These are phyloP conservation scores for Ptilodon capucinus DNA, from an alignment of 2,888 invertebrate species.

Conservation along the genomic window DNA sequence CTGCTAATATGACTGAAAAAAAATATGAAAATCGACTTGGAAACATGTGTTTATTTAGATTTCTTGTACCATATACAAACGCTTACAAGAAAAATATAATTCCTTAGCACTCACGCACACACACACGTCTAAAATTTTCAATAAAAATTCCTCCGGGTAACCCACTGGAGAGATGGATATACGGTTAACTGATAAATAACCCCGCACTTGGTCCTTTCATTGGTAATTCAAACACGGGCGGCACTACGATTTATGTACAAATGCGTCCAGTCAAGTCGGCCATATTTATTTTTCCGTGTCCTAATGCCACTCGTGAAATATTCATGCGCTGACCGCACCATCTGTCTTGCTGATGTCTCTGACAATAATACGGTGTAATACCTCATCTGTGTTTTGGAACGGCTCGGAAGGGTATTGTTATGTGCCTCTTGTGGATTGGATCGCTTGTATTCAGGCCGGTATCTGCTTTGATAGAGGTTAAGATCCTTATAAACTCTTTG, in stretches of 20 bases:
- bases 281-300: conserved; percentile 78
- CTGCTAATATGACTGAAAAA: too few species aligned
- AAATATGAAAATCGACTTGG: too few species aligned
- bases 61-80: too few species aligned
- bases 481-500: too few species aligned
- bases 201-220: conserved; percentile 44
- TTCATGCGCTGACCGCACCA: conserved; percentile 75
- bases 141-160: conserved; percentile 57
- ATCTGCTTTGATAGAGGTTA: too few species aligned
- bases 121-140: conserved; percentile 43
- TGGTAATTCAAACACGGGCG: conserved; percentile 67
- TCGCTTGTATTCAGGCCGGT: background rate
- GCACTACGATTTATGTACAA: conserved; percentile 76
- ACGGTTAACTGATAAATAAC: conserved; percentile 70
- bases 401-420: conserved; percentile 4
- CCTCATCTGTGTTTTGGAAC: conserved; percentile 33
- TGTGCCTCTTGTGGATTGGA: background rate
- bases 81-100: too few species aligned
- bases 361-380: conserved; percentile 64
- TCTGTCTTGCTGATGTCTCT: conserved; percentile 70
- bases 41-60: too few species aligned
- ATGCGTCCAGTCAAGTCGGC: conserved; percentile 71
- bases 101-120: conserved; percentile 6
- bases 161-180: conserved; percentile 54
- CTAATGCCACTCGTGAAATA: conserved; percentile 78